phyloP scores from a whole-genome alignment of 2,113 vertebrate species.

The Eubucco bourcierii region DNA sequence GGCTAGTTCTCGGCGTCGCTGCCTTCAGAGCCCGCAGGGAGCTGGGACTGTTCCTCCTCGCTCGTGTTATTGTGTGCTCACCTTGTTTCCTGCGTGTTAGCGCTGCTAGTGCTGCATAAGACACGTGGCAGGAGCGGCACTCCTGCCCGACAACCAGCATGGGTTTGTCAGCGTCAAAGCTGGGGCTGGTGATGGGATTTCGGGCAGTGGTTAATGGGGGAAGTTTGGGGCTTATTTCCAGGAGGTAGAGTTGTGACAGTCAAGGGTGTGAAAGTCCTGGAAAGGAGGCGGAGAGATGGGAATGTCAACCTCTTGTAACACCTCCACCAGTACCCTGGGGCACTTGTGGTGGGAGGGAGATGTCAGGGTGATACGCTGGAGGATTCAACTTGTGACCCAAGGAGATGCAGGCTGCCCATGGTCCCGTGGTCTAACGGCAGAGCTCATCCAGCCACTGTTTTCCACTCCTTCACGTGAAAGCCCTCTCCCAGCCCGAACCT shows the following conservation, averaged over 20 bases:
- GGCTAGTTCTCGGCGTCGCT: neutral
- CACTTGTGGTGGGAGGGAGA: neutral
- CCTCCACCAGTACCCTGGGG: no score
- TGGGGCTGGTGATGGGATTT: neutral
- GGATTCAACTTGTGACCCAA: neutral
- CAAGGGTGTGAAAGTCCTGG: neutral
- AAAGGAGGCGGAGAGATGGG: neutral
- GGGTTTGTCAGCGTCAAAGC: neutral
- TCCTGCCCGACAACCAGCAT: neutral
- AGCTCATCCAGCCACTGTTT: neutral
- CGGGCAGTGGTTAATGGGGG: rapidly evolving
- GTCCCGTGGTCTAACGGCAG: rapidly evolving
- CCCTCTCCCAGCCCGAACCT: neutral
- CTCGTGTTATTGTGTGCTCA: neutral
- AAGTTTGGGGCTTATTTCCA: neutral
- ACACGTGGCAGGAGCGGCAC: neutral
- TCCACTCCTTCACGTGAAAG: rapidly evolving
- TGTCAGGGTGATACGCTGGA: neutral
- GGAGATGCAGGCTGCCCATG: neutral
- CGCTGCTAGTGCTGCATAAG: neutral
- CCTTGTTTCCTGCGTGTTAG: neutral
- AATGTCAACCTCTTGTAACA: neutral
- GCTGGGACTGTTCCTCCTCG: neutral
- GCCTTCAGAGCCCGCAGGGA: neutral
- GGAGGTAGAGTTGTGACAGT: neutral